Conservation (phyloP, 1,140 invertebrate genomes). For the Amphibalanus amphitrite region DNA sequence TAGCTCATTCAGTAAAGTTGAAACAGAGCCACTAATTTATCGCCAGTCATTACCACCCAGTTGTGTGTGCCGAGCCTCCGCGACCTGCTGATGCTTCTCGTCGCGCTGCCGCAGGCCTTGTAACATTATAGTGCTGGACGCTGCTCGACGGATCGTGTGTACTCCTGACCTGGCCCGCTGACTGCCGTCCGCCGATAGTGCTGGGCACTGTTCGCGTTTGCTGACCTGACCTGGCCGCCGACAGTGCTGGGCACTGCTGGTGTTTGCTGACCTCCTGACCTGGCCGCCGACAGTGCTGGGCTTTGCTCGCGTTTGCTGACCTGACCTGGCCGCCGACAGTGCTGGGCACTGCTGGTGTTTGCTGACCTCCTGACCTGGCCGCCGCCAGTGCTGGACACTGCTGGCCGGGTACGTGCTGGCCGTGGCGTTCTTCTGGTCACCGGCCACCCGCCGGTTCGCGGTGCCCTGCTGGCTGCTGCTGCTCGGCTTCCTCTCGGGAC, state of each 20-base stretch:
- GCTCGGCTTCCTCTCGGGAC: constrained; percentile 4
- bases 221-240: not conserved
- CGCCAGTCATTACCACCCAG: too few species aligned
- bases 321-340: not conserved
- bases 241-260: too few species aligned
- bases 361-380: not conserved
- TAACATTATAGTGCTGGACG: too few species aligned
- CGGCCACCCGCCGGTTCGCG: not conserved
- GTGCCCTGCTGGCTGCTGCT: constrained; percentile 1
- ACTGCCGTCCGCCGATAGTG: too few species aligned
- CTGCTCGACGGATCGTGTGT: not conserved
- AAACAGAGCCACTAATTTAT: too few species aligned
- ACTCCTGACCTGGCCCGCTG: not conserved
- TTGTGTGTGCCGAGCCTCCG: too few species aligned
- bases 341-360: too few species aligned
- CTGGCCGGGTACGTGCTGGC: not conserved
- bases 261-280: not conserved
- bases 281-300: not conserved
- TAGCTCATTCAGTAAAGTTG: not conserved
- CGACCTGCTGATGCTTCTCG: too few species aligned
- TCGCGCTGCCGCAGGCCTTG: too few species aligned
- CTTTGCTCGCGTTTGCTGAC: not conserved
- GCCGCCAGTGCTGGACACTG: not conserved
- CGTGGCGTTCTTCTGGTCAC: not conserved
- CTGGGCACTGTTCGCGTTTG: too few species aligned